These are phyloP conservation scores for Nylanderia fulva DNA, from an alignment of 1,140 invertebrate genomes.

Conservation along the genomic window DNA sequence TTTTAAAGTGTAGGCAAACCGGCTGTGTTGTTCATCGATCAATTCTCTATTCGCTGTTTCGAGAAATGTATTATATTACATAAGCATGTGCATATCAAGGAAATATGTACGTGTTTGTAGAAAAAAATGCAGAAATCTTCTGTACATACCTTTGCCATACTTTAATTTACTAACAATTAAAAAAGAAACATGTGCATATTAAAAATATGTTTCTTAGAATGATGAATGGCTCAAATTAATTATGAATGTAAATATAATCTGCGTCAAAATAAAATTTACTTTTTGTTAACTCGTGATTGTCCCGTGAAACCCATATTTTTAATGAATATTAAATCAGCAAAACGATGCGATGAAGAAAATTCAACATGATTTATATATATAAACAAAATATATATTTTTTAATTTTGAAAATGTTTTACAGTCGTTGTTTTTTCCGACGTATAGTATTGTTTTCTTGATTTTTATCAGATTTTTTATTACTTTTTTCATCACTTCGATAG, in stretches of 20 bases:
- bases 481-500: constrained; percentile 87
- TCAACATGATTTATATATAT: background rate
- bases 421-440: constrained; percentile 51
- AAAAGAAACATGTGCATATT: constrained; percentile 20
- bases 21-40: constrained; percentile 72
- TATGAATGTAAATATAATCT: constrained; percentile 37
- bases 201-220: constrained; percentile 30
- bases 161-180: constrained; percentile 61
- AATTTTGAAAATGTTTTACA: constrained; percentile 23
- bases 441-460: constrained; percentile 70
- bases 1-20: constrained; percentile 54
- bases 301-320: background rate
- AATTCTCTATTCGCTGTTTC: constrained; percentile 38
- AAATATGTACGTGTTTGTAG: constrained; percentile 51
- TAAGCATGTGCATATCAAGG: background rate
- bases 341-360: constrained; percentile 8
- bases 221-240: constrained; percentile 38
- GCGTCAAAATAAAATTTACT: constrained; percentile 45
- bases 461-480: constrained; percentile 73
- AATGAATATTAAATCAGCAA: constrained; percentile 6
- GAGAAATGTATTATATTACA: constrained; percentile 68
- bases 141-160: constrained; percentile 72
- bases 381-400: constrained; percentile 53
- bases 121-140: constrained; percentile 43
- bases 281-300: constrained; percentile 6